Evolutionary conservation across 2,888 invertebrate genomes (phyloP), one percentile per base, ranked within the genome.

Genomic region (Suillia variegata): DNA sequence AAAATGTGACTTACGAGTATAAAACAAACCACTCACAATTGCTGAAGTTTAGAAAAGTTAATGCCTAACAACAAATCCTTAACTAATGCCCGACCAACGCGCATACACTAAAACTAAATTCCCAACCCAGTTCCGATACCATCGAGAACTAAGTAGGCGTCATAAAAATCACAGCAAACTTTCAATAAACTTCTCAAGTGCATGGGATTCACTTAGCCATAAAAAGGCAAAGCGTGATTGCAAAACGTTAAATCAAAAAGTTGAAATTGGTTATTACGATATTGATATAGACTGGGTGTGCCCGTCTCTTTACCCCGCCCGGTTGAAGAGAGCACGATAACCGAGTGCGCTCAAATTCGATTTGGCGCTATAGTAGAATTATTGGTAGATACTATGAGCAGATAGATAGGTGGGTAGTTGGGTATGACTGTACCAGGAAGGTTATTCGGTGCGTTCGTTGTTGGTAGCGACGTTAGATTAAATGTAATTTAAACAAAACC

Each of bases 121-220:
- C 56, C 60, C 52, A 48, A 53, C 47, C 67, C 65, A 71, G 65
- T 61, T 66, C 67, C 62, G 54, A 54, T 60, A 50, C 26, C 48
- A 21, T 13, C 34, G 55, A n/a, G n/a, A n/a, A 56, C 64, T 70
- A 70, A 73, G 67, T 69, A 64, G 58, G 53, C 61, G 68, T 69
- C 71, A 73, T 77, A 74, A 75, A 75, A 76, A 76, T 74, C 76
- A 75, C 69, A 64, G 72, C 64, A 60, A 56, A 38, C 60, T 45
- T 21, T 57, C 42, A 62, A n/a, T 65, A 67, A 65, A 68, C 57
- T 56, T 64, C 59, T 76, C 70, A 70, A 77, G 77, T 75, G 69
- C 55, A 26, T 61, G 70, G 70, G 74, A 72, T 73, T 75, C 68
- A 75, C 69, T 74, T 70, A 74, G 67, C 67, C 74, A 71, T 74